Base-by-base conservation (phyloP, 2,113 vertebrate species). In the Syngnathoides biaculeatus region DNA sequence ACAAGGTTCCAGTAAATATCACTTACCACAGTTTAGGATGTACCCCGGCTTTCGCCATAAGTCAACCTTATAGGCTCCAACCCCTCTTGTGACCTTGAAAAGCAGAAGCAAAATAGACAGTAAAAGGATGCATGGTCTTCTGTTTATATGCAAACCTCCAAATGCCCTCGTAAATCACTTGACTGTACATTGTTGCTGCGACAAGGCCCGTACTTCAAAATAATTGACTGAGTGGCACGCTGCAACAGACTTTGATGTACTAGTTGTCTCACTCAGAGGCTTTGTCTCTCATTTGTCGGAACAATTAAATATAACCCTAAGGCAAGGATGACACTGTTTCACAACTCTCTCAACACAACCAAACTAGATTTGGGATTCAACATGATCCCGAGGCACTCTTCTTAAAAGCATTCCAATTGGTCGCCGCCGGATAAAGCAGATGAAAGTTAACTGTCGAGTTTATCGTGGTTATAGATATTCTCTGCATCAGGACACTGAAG, bases 271-370 rank as follows among this genome's bases (percentile, higher is more conserved):
- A 78, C 71, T 84, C 80, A 9, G 61, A 78, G 83, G 82, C 82
- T 81, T 75, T 76, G 56, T 79, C 83, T 82, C 67, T 74, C 72
- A 82, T 84, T 84, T 82, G 82, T 84, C 84, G 82, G 79, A 82
- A 87, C 81, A 88, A 84, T 88, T 89, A 89, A 87, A 84, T 68
- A 79, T 84, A 79, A 84, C 88, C 83, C 68, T 70, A 69, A 81
- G 84, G 77, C 76, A 79, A 71, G 22, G 30, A 67, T 52, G 61
- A 69, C 27, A 43, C 79, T 69, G 68, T 73, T 70, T 78, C 84
- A 77, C 78, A 71, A 75, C 67, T 63, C 78, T 83, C 83, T 80
- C 78, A 83, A 57, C 6, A 26, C 55, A 57, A 30, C 55, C 14
- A 30, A 30, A 27, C 14, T 30, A 26, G 55, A 57, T 57, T 57